Percentiles rank a stretch among this genome's conserved stretches.
These are phyloP conservation scores for Parus major DNA, from an alignment of 2,113 vertebrate genomes.

Conservation along the genomic window DNA sequence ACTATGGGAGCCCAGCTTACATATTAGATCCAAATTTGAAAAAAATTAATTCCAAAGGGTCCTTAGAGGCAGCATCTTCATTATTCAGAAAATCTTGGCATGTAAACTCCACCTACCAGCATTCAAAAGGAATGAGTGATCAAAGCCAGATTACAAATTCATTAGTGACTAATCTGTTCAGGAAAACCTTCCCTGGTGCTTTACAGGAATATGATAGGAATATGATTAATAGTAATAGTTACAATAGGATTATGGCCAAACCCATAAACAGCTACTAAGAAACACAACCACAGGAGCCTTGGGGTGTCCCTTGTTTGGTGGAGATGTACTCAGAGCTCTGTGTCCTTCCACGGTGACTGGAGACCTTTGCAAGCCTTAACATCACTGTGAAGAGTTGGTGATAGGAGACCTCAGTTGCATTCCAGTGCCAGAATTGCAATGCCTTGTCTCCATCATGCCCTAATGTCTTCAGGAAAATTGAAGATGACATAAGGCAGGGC, in stretches of 20 bases:
- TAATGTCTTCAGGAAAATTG: not conserved
- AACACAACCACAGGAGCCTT: not conserved
- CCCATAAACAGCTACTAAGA: not conserved
- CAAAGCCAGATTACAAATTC: slow-evolving; percentile 63
- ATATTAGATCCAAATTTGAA: slow-evolving; percentile 1
- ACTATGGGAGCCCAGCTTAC: not conserved
- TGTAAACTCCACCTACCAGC: slow-evolving; percentile 64
- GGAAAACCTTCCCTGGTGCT: slow-evolving; percentile 42
- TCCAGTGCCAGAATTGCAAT: not conserved
- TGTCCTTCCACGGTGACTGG: not conserved
- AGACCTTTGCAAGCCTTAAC: not conserved
- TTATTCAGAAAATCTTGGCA: slow-evolving; percentile 53
- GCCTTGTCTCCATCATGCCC: not conserved
- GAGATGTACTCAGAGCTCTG: not conserved
- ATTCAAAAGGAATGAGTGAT: slow-evolving; percentile 66
- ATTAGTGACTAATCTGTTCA: slow-evolving; percentile 59
- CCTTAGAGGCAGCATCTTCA: slow-evolving; percentile 46
- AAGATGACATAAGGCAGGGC: not conserved
- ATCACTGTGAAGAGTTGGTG: rapidly evolving
- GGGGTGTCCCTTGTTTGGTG: not conserved
- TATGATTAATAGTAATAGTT: not conserved
- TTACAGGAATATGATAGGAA: slow-evolving; percentile 7
- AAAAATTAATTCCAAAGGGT: slow-evolving; percentile 43
- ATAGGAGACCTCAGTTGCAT: not conserved
- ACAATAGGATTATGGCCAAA: not conserved